Conservation (phyloP, 2,888 invertebrate species). For the Poecilobothrus nobilitatus region DNA sequence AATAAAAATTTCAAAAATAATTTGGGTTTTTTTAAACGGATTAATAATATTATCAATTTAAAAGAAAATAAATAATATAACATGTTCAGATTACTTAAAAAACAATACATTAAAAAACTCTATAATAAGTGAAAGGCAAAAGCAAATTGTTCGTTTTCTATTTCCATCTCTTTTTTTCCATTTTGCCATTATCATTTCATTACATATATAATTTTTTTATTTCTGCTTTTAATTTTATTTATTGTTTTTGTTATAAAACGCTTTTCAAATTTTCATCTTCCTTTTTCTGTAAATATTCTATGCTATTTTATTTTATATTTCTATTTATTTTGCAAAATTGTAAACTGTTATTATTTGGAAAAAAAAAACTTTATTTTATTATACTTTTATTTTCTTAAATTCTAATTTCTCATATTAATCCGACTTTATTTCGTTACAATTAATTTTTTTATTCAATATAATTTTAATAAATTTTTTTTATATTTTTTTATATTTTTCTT, state of each 20-base stretch:
- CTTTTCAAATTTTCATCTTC: neutral
- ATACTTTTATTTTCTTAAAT: neutral
- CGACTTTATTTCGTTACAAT: neutral
- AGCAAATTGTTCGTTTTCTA: conserved; percentile 6
- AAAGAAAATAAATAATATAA: too few species aligned
- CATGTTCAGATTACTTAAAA: neutral
- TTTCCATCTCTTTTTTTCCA: conserved; percentile 4
- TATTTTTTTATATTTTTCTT: neutral
- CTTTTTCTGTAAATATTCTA: neutral
- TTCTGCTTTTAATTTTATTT: neutral
- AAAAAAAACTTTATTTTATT: neutral
- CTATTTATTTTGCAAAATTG: neutral
- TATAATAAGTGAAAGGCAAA: neutral
- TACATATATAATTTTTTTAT: neutral
- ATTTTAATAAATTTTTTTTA: too few species aligned
- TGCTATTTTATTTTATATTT: neutral
- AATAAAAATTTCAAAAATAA: too few species aligned
- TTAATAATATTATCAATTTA: too few species aligned
- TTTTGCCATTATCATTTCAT: neutral
- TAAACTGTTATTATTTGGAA: too few species aligned
- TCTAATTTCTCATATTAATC: conserved; percentile 1
- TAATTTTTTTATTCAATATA: neutral
- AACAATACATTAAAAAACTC: neutral
- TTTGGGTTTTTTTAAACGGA: too few species aligned
- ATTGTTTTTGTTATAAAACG: neutral